Conservation (phyloP, 2,113 vertebrate species). For the Rhinopithecus roxellana region DNA sequence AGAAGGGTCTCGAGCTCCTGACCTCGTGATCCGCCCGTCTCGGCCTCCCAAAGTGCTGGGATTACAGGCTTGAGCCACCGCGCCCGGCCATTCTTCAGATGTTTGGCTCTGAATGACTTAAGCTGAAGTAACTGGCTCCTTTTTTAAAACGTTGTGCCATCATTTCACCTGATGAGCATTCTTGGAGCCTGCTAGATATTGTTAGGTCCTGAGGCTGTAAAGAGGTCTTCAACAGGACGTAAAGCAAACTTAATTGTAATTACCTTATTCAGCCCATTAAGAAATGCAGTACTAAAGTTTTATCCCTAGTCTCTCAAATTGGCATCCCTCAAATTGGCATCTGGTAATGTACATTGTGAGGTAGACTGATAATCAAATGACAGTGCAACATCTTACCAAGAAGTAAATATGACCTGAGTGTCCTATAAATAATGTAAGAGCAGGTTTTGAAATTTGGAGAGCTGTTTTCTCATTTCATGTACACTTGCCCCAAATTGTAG, state of each 20-base stretch:
- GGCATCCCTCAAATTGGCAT: slow-evolving; percentile 15
- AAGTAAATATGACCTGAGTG: slow-evolving; percentile 29
- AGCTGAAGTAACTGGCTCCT: slow-evolving; percentile 58
- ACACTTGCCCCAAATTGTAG: slow-evolving; percentile 33
- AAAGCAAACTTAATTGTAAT: background rate
- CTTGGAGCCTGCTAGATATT: slow-evolving; percentile 45
- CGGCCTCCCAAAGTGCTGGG: too few species aligned
- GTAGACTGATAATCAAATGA: background rate
- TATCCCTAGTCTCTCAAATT: background rate
- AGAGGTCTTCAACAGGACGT: background rate
- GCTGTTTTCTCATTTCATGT: slow-evolving; percentile 9
- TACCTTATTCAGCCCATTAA: slow-evolving; percentile 6
- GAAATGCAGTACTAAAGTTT: background rate
- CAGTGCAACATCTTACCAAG: background rate
- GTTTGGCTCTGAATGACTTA: slow-evolving; percentile 69
- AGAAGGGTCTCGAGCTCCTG: too few species aligned
- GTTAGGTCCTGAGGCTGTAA: slow-evolving; percentile 23
- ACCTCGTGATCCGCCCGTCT: too few species aligned
- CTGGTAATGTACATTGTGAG: background rate
- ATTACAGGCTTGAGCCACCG: too few species aligned
- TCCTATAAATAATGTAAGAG: slow-evolving; percentile 46
- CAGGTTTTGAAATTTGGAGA: slow-evolving; percentile 46
- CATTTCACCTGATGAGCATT: background rate
- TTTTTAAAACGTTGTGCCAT: background rate
- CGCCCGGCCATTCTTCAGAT: slow-evolving; percentile 75